Conservation (phyloP, 2,888 invertebrate species). For the Agonopterix arenella region DNA sequence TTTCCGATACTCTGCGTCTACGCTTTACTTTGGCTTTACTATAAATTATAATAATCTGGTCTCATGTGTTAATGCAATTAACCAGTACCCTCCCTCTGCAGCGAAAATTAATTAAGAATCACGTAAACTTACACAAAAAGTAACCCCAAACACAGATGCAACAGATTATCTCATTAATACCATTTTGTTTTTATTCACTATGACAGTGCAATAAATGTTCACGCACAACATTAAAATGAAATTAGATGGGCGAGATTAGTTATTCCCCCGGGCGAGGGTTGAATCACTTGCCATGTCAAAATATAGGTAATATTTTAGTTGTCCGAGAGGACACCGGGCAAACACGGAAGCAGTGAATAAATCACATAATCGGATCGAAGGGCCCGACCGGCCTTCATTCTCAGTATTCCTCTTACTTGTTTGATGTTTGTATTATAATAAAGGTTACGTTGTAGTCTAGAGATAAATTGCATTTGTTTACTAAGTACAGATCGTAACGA, state of each 20-base stretch:
- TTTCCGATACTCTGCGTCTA: no score
- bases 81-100: slow-evolving; percentile 38
- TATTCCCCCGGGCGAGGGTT: slow-evolving; percentile 39
- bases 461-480: no score
- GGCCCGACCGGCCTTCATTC: slow-evolving; percentile 3
- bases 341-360: slow-evolving; percentile 51
- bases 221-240: slow-evolving; percentile 70
- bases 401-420: background rate
- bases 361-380: slow-evolving; percentile 62
- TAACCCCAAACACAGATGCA: slow-evolving; percentile 53
- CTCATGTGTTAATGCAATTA: slow-evolving; percentile 51
- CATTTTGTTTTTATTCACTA: slow-evolving; percentile 59
- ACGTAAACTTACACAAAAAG: slow-evolving; percentile 52
- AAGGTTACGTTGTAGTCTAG: no score
- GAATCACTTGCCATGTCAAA: slow-evolving; percentile 56
- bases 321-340: slow-evolving; percentile 30
- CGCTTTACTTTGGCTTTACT: no score
- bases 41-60: slow-evolving; percentile 27
- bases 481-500: no score
- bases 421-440: no score
- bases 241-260: slow-evolving; percentile 49
- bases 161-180: slow-evolving; percentile 58
- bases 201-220: slow-evolving; percentile 72
- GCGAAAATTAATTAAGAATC: slow-evolving; percentile 61
- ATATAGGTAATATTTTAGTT: slow-evolving; percentile 61